Percentiles rank a stretch among this genome's conserved stretches.
Conservation (phyloP, 2,888 invertebrate species). For the Hemithea aestivaria region DNA sequence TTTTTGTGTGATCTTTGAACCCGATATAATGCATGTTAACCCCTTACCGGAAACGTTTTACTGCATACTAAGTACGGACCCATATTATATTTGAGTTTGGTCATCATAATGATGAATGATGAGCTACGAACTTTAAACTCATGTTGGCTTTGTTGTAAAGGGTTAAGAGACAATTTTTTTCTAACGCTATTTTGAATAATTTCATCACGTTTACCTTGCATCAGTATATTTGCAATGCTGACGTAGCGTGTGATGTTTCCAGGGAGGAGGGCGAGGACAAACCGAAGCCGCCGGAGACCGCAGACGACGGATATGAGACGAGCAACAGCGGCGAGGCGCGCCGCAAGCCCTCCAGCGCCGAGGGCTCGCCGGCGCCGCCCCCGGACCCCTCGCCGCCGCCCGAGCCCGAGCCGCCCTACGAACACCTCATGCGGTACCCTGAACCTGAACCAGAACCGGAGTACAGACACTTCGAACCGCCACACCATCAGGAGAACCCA, state of each 20-base stretch:
- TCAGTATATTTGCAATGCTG: not conserved
- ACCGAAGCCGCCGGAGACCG: conserved; percentile 83
- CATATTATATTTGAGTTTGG: no score
- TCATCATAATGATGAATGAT: no score
- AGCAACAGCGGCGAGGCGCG: conserved; percentile 83
- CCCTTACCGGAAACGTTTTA: no score
- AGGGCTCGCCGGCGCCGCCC: conserved; percentile 54
- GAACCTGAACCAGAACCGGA: conserved; percentile 46
- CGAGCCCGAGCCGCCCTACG: conserved; percentile 46
- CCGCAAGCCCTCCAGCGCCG: conserved; percentile 62
- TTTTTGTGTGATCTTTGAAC: no score
- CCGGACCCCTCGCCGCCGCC: conserved; percentile 48
- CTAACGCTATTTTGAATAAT: no score
- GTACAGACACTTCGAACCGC: conserved; percentile 57
- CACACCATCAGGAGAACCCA: conserved; percentile 42
- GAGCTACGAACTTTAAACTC: no score
- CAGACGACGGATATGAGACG: conserved; percentile 95
- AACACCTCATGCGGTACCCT: conserved; percentile 49
- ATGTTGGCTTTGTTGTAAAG: no score
- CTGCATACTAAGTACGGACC: no score
- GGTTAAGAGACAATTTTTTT: no score
- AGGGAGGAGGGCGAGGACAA: conserved; percentile 75
- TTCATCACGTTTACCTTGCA: not conserved
- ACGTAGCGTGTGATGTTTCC: conserved; percentile 25
- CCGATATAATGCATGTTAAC: no score